Evolutionary conservation across 2,888 invertebrate genomes (phyloP), one percentile per base, ranked within the genome.

Genomic region (Odontocolon sp.): DNA sequence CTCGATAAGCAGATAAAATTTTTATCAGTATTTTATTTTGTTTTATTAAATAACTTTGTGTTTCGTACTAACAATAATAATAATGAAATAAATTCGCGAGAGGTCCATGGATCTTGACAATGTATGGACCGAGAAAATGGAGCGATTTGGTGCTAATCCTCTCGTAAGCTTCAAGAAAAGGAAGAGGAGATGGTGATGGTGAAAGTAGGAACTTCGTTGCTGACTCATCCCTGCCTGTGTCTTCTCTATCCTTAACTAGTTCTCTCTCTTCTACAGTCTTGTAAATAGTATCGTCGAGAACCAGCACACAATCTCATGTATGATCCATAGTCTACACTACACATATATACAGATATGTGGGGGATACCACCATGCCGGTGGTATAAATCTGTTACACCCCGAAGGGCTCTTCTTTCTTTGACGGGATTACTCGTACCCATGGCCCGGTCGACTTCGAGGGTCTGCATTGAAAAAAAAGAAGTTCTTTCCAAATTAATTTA

Each of bases 381-480:
- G 67, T 57, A 80, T 77, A 80, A 82, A 82, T 82, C 81, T 79
- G 78, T 77, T 78, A 79, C 76, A 69, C 69, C 54, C 64, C 42
- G 26, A 68, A 79, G 77, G 71, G 74, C 77, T 74, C 47, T 69
- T 61, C 57, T 76, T 81, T 73, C 80, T 82, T 80, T 77, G 81
- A 78, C 75, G 61, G 81, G 81, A 84, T 83, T 84, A 82, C 70
- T 45, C 38, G 67, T 38, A 63, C 23, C 47, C 54, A 42, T 54
- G 23, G 21, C 36, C 57, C 54, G 57, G 56, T 57, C 38, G 57
- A 63, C 52, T 66, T 72, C 71, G 36, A 77, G 71, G 74, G 76
- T 71, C 63, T 80, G 52, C 23, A 76, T 72, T 76, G 76, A 72
- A 56, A 64, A 68, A 52, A 50, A 64, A 70, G 61, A 54, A 63